Conservation (phyloP, 2,797 vertebrate species). For the Tympanoctomys barrerae region DNA sequence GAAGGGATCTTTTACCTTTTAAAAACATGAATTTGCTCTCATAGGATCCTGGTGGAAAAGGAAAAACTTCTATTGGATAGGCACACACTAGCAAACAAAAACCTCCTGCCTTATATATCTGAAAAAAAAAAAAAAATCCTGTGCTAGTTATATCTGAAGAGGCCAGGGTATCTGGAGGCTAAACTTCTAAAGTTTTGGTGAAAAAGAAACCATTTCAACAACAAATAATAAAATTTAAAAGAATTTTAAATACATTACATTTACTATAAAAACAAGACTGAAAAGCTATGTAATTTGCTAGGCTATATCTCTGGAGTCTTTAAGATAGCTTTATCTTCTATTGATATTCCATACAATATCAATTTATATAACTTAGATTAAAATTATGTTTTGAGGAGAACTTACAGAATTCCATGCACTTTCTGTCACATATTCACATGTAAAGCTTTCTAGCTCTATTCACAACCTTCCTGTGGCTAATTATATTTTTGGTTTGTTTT, state of each 20-base stretch:
- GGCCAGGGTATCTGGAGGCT: neutral
- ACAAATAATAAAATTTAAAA: constrained; percentile 8
- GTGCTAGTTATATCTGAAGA: constrained; percentile 18
- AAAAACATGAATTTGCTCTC: neutral
- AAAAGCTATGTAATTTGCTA: neutral
- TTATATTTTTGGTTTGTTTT: constrained; percentile 23
- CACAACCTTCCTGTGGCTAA: neutral
- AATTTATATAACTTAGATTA: neutral
- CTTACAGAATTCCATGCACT: constrained; percentile 4
- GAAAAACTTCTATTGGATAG: neutral
- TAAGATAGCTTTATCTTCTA: constrained; percentile 8
- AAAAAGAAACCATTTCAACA: neutral
- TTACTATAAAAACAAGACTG: constrained; percentile 54
- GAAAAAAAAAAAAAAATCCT: constrained; percentile 37
- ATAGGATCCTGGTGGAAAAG: neutral
- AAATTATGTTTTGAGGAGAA: constrained; percentile 3
- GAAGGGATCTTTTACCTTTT: neutral
- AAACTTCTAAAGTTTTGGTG: neutral
- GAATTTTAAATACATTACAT: neutral
- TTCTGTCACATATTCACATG: neutral
- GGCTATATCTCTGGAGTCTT: neutral
- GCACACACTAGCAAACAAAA: constrained; percentile 36
- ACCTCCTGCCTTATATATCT: neutral
- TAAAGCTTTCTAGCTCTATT: neutral
- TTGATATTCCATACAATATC: neutral